Percentiles rank a stretch among this genome's conserved stretches.
These are phyloP conservation scores for Morus bassanus DNA, from an alignment of 2,797 vertebrate species.

Conservation along the genomic window DNA sequence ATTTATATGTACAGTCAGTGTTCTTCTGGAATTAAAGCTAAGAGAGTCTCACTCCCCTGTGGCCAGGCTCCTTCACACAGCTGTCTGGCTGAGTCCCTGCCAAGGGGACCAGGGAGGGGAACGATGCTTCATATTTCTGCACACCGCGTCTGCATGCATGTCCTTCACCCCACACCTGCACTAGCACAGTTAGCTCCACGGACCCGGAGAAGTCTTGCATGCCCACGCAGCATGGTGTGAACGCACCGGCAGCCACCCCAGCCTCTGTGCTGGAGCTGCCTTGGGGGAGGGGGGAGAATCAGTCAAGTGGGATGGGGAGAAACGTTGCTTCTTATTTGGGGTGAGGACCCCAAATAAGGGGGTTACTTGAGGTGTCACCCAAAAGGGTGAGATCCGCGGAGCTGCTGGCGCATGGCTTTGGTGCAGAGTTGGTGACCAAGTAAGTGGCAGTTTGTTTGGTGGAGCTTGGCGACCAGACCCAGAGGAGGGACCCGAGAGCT, in stretches of 20 bases:
- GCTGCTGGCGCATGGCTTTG: background rate
- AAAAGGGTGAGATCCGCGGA: background rate
- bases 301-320: background rate
- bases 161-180: constrained; percentile 34
- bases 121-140: background rate
- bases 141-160: constrained; percentile 58
- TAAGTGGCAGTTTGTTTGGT: constrained; percentile 2
- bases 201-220: constrained; percentile 64
- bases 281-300: background rate
- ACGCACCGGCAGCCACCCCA: background rate
- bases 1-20: constrained; percentile 71
- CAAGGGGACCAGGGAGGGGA: background rate
- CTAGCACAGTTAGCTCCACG: background rate
- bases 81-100: background rate
- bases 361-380: background rate
- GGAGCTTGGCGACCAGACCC: background rate
- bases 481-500: background rate
- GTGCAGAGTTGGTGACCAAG: background rate
- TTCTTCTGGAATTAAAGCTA: constrained; percentile 56
- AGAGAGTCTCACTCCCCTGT: background rate
- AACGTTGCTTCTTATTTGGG: background rate
- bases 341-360: background rate
- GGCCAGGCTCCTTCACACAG: background rate
- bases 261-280: background rate
- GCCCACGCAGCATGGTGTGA: constrained; percentile 47